A percentile compares a stretch with the other conserved stretches of the same genome.
Evolutionary conservation across 2,797 vertebrate species (phyloP).

Genomic region (Darevskia mixta): DNA sequence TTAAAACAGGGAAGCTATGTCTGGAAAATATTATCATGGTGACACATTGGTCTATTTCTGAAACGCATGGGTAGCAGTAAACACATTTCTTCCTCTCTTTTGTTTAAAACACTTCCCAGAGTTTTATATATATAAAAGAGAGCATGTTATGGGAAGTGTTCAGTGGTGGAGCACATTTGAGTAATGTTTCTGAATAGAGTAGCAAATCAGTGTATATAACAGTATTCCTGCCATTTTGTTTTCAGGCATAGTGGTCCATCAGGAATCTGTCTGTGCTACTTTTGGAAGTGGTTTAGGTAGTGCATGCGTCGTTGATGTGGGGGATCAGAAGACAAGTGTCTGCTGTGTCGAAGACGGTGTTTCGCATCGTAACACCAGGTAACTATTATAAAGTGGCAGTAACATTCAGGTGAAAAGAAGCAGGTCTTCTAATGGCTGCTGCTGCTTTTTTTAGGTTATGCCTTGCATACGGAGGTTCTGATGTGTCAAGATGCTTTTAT

Average conservation of each 20-base stretch:
- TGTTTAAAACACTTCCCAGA: background rate
- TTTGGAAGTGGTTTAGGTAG: constrained; percentile 96
- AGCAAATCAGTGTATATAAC: background rate
- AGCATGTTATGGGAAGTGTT: background rate
- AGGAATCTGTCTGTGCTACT: constrained; percentile 95
- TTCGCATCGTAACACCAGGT: constrained; percentile 97
- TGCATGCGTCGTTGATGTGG: constrained; percentile 94
- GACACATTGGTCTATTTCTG: background rate
- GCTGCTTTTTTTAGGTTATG: constrained; percentile 83
- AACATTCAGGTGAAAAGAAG: background rate
- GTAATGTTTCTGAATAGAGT: background rate
- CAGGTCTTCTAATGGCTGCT: background rate
- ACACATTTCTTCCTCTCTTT: background rate
- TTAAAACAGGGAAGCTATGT: background rate
- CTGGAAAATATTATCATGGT: background rate
- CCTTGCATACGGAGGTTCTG: constrained; percentile 93
- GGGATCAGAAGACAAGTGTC: constrained; percentile 97
- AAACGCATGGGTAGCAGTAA: background rate
- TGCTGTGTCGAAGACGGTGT: constrained; percentile 98
- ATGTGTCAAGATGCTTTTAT: constrained; percentile 94
- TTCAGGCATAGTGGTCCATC: constrained; percentile 93
- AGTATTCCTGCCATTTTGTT: constrained; percentile 4
- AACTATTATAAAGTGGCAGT: background rate
- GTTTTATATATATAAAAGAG: background rate
- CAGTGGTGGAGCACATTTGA: background rate